Conservation (phyloP, 2,888 invertebrate species). For the Griposia aprilina region DNA sequence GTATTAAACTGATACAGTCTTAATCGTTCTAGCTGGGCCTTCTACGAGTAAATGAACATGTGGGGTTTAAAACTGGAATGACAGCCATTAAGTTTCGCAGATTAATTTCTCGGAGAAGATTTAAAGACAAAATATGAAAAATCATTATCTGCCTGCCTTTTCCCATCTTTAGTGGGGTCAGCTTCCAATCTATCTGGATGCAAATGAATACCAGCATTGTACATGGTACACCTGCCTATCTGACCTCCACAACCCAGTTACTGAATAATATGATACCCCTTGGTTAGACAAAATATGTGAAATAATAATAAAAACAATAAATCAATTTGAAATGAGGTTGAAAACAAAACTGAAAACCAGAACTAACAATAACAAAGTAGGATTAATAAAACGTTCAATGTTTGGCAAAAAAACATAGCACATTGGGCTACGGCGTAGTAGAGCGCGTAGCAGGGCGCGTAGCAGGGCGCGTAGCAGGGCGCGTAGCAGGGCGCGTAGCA, state of each 20-base stretch:
- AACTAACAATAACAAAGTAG: too few relatives aligned
- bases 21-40: background rate
- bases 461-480: background rate
- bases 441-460: background rate
- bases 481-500: background rate
- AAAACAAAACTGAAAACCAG: too few relatives aligned
- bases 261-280: background rate
- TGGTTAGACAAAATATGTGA: background rate
- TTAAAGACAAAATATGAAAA: background rate
- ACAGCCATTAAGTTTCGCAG: too few relatives aligned
- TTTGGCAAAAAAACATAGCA: background rate
- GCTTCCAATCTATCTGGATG: background rate
- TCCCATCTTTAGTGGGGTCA: background rate
- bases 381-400: background rate
- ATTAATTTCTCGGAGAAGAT: background rate
- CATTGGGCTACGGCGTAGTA: slow-evolving; percentile 12
- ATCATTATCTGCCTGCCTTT: background rate
- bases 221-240: background rate
- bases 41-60: background rate
- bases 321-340: background rate
- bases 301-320: background rate
- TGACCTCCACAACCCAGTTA: background rate
- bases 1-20: slow-evolving; percentile 18
- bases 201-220: background rate
- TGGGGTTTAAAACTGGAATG: background rate